Percentiles rank a stretch among this genome's conserved stretches.
phyloP scores from a whole-genome alignment of 2,888 invertebrate species.

The Cyclophora punctaria region DNA sequence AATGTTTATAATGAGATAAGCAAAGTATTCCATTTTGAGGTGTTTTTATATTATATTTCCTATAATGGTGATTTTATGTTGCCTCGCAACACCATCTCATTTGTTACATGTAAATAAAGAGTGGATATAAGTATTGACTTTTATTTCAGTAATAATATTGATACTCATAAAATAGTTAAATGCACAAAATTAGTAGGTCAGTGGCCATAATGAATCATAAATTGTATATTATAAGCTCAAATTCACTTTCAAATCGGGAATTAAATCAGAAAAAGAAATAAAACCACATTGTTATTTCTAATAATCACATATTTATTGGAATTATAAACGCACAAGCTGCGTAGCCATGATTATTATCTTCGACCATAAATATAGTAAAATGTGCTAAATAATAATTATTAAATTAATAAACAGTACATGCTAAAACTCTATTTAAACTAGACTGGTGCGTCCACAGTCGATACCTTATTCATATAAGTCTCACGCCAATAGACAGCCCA shows the following conservation, averaged over 20 bases:
- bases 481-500: too few relatives aligned
- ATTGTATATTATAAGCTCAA: too few relatives aligned
- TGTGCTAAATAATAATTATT: constrained; percentile 66
- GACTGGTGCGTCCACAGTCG: constrained; percentile 65
- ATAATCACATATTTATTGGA: constrained; percentile 71
- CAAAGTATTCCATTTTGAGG: constrained; percentile 28
- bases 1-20: constrained; percentile 22
- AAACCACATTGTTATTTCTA: constrained; percentile 37
- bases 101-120: constrained; percentile 28
- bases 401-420: constrained; percentile 48
- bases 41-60: constrained; percentile 21
- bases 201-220: too few relatives aligned
- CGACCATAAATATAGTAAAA: constrained; percentile 61
- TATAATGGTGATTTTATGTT: constrained; percentile 15
- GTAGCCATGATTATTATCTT: constrained; percentile 58
- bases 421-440: constrained; percentile 49
- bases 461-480: too few relatives aligned
- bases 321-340: constrained; percentile 70
- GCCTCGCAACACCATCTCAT: constrained; percentile 17
- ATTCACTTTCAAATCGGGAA: too few relatives aligned
- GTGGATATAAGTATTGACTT: constrained; percentile 14
- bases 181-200: too few relatives aligned
- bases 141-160: neutral
- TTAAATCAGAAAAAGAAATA: constrained; percentile 9
- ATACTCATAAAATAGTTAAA: too few relatives aligned